Base-by-base conservation (phyloP, 2,888 invertebrate species). In the Athalia cordata region DNA sequence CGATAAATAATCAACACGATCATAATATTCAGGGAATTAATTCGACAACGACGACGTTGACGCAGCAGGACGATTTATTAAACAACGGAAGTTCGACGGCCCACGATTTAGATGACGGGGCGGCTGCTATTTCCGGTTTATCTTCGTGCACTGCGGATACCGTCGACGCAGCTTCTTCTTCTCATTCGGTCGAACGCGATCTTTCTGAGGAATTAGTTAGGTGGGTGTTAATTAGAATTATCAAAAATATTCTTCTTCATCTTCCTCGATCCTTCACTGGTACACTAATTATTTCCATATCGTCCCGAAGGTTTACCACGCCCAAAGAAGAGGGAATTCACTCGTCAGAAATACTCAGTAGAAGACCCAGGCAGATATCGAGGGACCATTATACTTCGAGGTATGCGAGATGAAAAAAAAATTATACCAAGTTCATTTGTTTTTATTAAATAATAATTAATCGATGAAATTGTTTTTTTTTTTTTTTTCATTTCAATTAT, bases 341-440 rank as follows among this genome's bases (percentile, higher is more conserved):
- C 81, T 86, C 74, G 88, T 89, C 74, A 87, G 88, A 77, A 86
- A 87, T 62, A 8, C 29, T 62, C 68, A 81, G 80, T 52, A 86
- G 88, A 81, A 82, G 87, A 84, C 82, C 85, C 74, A 86, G 87
- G 79, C 78, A 85, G 50, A 84, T 86, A 79, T 83, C 85, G 81
- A 89, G 87, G 85, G 89, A 90, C 85, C 89, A 89, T 82, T 89
- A 90, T 78, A 89, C 86, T 78, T 86, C 88, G 64, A 89, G 89
- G 89, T 89, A 52, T 62, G 75, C 29, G 29, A 29, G 29, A 29
- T 29, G n/a, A 29, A 29, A 29, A 29, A 29, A 29, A 29, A 29
- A 29, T 29, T 29, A n/a, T n/a, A n/a, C 29, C 29, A 29, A 29
- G 1, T 1, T 29, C 29, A 29, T 29, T 29, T 29, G 29, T 29